These are phyloP conservation scores for Dendrolimus punctatus DNA, from an alignment of 1,140 invertebrate genomes.

Conservation along the genomic window DNA sequence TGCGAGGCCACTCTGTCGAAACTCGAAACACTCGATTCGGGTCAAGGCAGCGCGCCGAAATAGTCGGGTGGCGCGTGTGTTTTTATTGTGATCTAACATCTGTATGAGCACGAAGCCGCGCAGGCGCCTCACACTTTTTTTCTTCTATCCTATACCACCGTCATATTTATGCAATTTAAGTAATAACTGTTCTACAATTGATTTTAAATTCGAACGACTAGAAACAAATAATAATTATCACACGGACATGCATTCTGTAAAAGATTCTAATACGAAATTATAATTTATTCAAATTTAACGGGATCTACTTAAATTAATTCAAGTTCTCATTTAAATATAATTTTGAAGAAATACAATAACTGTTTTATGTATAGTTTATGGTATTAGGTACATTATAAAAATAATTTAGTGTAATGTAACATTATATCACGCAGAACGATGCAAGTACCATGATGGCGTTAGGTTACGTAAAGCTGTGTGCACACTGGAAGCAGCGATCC, in stretches of 20 bases:
- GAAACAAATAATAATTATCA: too few species aligned
- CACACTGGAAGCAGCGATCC: slow-evolving; percentile 33
- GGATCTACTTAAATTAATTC: too few species aligned
- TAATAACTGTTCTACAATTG: too few species aligned
- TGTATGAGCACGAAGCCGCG: slow-evolving; percentile 31
- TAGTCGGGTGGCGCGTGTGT: slow-evolving; percentile 63
- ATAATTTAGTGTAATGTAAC: slow-evolving; percentile 4
- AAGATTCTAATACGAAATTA: too few species aligned
- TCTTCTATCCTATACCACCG: neutral
- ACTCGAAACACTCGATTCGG: slow-evolving; percentile 66
- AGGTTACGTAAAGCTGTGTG: slow-evolving; percentile 46
- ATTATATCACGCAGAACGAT: slow-evolving; percentile 1
- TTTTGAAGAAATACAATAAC: too few species aligned
- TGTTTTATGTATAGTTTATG: too few species aligned
- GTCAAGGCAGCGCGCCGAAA: slow-evolving; percentile 70
- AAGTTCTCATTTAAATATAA: too few species aligned
- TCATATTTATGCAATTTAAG: too few species aligned
- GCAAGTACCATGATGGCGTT: slow-evolving; percentile 18
- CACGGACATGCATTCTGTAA: too few species aligned
- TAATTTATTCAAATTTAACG: too few species aligned
- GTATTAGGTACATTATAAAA: too few species aligned
- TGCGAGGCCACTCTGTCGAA: slow-evolving; percentile 69
- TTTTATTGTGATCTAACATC: slow-evolving; percentile 70
- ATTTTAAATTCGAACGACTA: too few species aligned
- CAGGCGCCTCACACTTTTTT: slow-evolving; percentile 19